Evolutionary conservation across 1,140 invertebrate genomes (phyloP).

Genomic region (Radopholus similis): DNA sequence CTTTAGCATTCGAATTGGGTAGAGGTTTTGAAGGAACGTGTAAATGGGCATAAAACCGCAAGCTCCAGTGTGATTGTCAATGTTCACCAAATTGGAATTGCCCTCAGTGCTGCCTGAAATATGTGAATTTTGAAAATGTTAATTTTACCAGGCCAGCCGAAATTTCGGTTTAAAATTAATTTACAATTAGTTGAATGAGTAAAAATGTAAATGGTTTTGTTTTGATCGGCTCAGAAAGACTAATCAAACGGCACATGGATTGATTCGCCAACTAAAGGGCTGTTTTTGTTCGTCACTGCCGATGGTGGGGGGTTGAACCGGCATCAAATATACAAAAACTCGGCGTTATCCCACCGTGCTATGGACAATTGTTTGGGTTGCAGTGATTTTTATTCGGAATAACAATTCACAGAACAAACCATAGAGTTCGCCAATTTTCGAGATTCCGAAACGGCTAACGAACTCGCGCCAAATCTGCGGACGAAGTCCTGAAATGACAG

Average conservation of each 20-base stretch:
- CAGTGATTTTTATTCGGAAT: background rate
- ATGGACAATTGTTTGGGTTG: no score
- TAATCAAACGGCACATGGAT: conserved; percentile 9
- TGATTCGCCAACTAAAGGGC: no score
- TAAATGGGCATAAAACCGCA: conserved; percentile 49
- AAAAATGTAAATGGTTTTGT: background rate
- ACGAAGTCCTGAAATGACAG: no score
- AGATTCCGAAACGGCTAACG: conserved; percentile 78
- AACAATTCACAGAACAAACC: conserved; percentile 63
- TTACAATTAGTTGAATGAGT: no score
- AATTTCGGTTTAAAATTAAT: no score
- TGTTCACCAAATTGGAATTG: conserved; percentile 77
- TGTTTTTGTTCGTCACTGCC: conserved; percentile 10
- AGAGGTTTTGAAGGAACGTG: conserved; percentile 16
- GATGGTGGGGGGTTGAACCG: background rate
- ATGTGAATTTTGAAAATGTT: no score
- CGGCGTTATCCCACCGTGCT: no score
- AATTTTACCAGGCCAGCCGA: no score
- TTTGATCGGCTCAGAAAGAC: conserved; percentile 19
- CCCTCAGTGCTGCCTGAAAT: conserved; percentile 77
- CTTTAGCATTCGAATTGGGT: conserved; percentile 38
- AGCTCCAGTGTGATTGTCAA: conserved; percentile 74
- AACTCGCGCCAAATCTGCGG: conserved; percentile 93
- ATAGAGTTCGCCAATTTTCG: conserved; percentile 85
- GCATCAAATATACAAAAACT: background rate